phyloP scores from a whole-genome alignment of 2,113 vertebrate species.

The Balaenoptera acutorostrata region DNA sequence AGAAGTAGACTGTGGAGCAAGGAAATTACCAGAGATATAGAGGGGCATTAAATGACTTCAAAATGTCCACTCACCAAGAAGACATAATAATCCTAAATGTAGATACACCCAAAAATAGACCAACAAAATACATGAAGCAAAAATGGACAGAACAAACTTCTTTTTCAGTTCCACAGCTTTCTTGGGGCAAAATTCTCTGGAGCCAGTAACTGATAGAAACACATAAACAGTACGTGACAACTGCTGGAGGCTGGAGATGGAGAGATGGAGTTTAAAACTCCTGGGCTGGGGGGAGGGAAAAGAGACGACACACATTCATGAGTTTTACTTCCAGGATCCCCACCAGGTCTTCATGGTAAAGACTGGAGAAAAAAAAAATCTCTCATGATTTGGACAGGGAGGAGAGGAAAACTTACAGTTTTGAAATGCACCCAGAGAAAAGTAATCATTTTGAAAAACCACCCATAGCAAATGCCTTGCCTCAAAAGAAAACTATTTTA shows the following conservation, averaged over 20 bases:
- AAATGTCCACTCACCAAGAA: not conserved
- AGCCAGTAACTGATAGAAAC: not conserved
- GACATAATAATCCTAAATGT: not conserved
- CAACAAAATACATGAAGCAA: not conserved
- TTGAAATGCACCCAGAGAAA: not conserved
- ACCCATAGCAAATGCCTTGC: not conserved
- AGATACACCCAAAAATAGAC: not conserved
- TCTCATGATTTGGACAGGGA: not conserved
- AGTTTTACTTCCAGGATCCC: not conserved
- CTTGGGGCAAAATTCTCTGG: not conserved
- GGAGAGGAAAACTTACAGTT: not conserved
- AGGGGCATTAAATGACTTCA: not conserved
- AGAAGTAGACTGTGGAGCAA: not conserved
- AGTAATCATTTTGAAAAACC: not conserved
- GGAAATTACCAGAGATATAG: not conserved
- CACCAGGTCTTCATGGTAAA: not conserved
- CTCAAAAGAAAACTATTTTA: not conserved
- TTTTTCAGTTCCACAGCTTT: not conserved
- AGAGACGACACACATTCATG: not conserved
- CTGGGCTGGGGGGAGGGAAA: not conserved
- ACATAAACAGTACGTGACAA: not conserved
- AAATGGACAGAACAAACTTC: not conserved
- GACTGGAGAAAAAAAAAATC: not conserved
- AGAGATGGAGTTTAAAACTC: not conserved
- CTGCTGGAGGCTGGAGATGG: not conserved